Evolutionary conservation across 2,888 invertebrate genomes (phyloP).

Genomic region (Drosophila kambysellisi): DNA sequence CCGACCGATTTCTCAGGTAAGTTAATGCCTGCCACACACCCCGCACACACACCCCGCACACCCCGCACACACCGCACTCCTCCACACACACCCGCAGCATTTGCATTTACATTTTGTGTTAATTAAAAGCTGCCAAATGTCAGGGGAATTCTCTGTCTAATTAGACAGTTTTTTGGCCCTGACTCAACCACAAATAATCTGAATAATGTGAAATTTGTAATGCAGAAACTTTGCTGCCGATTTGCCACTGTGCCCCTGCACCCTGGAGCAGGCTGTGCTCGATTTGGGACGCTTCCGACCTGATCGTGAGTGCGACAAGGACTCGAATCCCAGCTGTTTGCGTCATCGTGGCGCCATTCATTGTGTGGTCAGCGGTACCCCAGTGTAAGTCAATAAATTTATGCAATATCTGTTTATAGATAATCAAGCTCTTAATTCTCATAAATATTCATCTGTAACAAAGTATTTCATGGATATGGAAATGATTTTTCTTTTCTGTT

Average conservation of each 20-base stretch:
- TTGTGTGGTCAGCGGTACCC: slow-evolving; percentile 96
- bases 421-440: background rate
- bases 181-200: slow-evolving; percentile 11
- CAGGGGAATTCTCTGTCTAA: slow-evolving; percentile 44
- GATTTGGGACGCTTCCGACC: slow-evolving; percentile 97
- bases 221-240: slow-evolving; percentile 93
- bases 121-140: slow-evolving; percentile 59
- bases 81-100: background rate
- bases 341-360: slow-evolving; percentile 96
- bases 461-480: background rate
- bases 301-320: slow-evolving; percentile 95
- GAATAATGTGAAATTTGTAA: slow-evolving; percentile 37
- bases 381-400: slow-evolving; percentile 88
- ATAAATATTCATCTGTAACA: background rate
- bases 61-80: background rate
- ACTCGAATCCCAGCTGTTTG: slow-evolving; percentile 94
- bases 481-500: too few relatives aligned
- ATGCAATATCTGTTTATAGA: background rate
- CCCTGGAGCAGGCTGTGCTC: slow-evolving; percentile 93
- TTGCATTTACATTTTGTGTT: slow-evolving; percentile 57
- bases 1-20: slow-evolving; percentile 89
- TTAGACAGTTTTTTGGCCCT: slow-evolving; percentile 36
- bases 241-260: slow-evolving; percentile 95
- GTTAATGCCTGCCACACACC: slow-evolving; percentile 20
- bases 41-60: background rate